Conservation (phyloP, 2,888 invertebrate genomes). For the Dicyrtomina minuta region DNA sequence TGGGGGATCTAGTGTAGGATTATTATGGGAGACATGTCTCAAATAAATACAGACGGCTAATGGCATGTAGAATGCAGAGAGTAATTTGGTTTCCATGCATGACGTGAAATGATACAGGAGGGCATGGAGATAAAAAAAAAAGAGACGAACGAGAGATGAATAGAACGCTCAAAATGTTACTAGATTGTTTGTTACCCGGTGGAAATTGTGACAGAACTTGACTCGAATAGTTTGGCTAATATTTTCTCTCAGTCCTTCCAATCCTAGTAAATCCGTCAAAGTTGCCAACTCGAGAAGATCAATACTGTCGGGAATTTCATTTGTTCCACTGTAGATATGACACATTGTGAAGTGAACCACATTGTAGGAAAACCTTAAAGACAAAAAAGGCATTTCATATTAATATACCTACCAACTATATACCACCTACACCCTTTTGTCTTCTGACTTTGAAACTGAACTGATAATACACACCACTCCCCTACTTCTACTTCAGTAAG, state of each 20-base stretch:
- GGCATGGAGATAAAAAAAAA: background rate
- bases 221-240: constrained; percentile 82
- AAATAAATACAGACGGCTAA: too few relatives aligned
- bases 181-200: constrained; percentile 65
- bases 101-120: background rate
- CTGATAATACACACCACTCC: too few relatives aligned
- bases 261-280: constrained; percentile 81
- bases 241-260: constrained; percentile 89
- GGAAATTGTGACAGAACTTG: constrained; percentile 92
- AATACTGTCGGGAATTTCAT: constrained; percentile 81
- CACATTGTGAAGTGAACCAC: constrained; percentile 87
- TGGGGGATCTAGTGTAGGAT: too few relatives aligned
- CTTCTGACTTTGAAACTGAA: too few relatives aligned
- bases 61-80: too few relatives aligned
- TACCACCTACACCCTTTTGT: too few relatives aligned
- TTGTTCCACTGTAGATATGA: constrained; percentile 91
- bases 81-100: background rate
- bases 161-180: too few relatives aligned
- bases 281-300: constrained; percentile 84
- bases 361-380: constrained; percentile 72
- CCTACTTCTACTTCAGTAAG: too few relatives aligned
- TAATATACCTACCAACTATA: too few relatives aligned
- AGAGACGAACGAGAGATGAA: too few relatives aligned
- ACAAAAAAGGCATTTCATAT: constrained; percentile 1
- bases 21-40: too few relatives aligned